Evolutionary conservation across 2,888 invertebrate genomes (phyloP).

Genomic region (Leptopilina drosophilae): DNA sequence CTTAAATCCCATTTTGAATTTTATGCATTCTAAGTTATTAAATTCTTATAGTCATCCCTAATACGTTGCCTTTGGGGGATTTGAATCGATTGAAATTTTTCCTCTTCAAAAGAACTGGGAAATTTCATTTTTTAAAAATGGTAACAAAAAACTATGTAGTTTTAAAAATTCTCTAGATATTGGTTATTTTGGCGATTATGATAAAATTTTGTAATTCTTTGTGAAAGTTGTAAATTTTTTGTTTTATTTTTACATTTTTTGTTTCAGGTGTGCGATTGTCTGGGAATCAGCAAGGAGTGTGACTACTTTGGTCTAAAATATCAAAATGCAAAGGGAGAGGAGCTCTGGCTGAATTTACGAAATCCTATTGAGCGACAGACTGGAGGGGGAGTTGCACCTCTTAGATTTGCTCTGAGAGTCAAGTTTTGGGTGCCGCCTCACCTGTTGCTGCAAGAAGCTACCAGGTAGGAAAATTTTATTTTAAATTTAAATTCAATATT

Average conservation of each 20-base stretch:
- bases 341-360: constrained; percentile 91
- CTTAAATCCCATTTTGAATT: constrained; percentile 14
- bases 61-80: neutral
- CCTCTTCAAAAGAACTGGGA: neutral
- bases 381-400: constrained; percentile 81
- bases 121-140: neutral
- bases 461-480: constrained; percentile 79
- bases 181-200: too few species aligned
- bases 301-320: constrained; percentile 93
- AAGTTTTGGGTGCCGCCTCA: constrained; percentile 96
- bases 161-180: too few species aligned
- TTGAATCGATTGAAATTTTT: constrained; percentile 1
- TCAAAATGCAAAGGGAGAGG: constrained; percentile 83
- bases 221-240: neutral
- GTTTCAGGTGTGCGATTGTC: constrained; percentile 87
- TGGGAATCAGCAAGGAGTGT: constrained; percentile 90
- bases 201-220: too few species aligned
- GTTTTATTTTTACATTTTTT: constrained; percentile 49
- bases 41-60: neutral
- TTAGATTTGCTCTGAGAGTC: constrained; percentile 85
- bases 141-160: neutral
- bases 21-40: constrained; percentile 20
- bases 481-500: neutral
- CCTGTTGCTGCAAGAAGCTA: constrained; percentile 89
- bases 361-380: constrained; percentile 89